phyloP scores from a whole-genome alignment of 2,797 vertebrate species.

The Acrocephalus scirpaceus region DNA sequence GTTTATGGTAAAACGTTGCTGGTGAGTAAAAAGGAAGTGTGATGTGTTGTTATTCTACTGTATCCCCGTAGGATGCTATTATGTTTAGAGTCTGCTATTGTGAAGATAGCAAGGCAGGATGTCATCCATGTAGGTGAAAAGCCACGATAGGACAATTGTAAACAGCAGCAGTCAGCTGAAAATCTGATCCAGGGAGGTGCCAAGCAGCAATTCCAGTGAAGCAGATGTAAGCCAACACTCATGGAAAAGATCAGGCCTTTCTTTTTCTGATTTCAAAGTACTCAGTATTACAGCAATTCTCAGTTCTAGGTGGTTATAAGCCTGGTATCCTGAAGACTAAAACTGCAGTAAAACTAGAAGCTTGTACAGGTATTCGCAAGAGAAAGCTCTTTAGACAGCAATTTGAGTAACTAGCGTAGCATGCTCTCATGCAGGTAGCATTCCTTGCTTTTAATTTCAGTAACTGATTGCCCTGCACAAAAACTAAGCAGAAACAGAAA shows the following conservation, averaged over 20 bases:
- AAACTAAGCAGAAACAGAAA: background rate
- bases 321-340: background rate
- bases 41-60: constrained; percentile 15
- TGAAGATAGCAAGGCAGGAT: constrained; percentile 63
- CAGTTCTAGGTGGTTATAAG: background rate
- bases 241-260: background rate
- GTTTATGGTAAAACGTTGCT: background rate
- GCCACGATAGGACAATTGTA: background rate
- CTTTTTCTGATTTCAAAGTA: background rate
- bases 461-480: background rate
- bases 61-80: background rate
- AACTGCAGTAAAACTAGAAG: background rate
- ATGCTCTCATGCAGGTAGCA: background rate
- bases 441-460: background rate
- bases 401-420: background rate
- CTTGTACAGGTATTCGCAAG: background rate
- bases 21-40: constrained; percentile 46
- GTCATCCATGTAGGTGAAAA: constrained; percentile 30
- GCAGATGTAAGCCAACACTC: background rate
- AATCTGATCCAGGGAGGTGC: background rate
- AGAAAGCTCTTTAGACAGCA: background rate
- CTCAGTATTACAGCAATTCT: background rate
- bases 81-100: constrained; percentile 59
- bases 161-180: constrained; percentile 16
- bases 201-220: background rate